These are phyloP conservation scores for Himantopus leucocephalus DNA, from an alignment of 2,113 vertebrate species.

Conservation along the genomic window DNA sequence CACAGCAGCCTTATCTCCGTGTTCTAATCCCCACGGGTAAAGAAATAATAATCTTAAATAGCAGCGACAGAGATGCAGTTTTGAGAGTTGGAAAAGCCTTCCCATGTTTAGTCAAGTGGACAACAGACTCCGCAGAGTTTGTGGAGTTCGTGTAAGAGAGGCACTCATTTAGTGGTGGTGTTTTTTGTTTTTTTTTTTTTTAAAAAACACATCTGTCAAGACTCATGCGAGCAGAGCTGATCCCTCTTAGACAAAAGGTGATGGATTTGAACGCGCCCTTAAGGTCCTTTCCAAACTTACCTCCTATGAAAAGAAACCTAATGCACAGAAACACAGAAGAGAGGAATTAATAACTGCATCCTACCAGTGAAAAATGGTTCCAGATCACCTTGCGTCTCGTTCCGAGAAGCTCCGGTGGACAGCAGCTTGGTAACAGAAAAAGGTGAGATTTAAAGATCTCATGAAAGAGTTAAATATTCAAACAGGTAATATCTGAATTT, in stretches of 20 bases:
- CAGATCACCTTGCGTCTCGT: background rate
- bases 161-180: background rate
- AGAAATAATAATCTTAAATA: background rate
- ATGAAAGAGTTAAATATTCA: conserved; percentile 32
- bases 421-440: background rate
- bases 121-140: background rate
- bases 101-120: background rate
- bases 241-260: background rate
- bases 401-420: background rate
- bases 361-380: background rate
- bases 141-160: background rate
- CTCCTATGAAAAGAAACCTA: background rate
- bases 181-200: too few species aligned
- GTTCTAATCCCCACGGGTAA: background rate
- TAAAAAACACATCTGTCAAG: background rate
- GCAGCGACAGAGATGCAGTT: background rate
- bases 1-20: background rate
- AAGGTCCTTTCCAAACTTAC: background rate
- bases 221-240: rapidly evolving
- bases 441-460: background rate
- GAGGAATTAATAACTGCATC: background rate
- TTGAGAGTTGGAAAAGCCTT: background rate
- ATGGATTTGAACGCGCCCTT: background rate
- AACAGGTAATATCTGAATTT: background rate
- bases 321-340: background rate